Percentiles rank a stretch among this genome's conserved stretches.
These are phyloP conservation scores for Gavialis gangeticus DNA, from an alignment of 2,113 vertebrate genomes.

Conservation along the genomic window DNA sequence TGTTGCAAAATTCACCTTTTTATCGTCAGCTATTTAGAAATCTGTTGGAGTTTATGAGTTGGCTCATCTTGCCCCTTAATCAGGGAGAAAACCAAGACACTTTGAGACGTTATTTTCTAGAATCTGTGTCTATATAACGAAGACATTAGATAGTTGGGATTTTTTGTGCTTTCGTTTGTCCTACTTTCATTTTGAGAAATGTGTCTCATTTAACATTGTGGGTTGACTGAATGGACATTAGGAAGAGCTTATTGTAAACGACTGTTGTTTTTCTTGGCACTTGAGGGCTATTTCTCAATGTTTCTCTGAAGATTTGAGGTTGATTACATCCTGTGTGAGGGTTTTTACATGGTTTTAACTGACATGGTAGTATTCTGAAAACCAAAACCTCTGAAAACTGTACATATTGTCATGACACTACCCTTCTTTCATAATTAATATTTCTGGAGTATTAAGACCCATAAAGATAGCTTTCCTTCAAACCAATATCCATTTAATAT, in stretches of 20 bases:
- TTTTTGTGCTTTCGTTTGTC: background rate
- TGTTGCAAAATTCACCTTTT: constrained; percentile 27
- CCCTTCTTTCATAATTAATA: background rate
- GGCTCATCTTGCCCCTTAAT: background rate
- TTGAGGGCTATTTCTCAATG: constrained; percentile 68
- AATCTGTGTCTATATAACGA: background rate
- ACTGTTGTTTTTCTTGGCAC: constrained; percentile 77
- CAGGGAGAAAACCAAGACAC: background rate
- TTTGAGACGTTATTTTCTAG: background rate
- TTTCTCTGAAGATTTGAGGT: constrained; percentile 73
- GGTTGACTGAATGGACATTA: constrained; percentile 61
- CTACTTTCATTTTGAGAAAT: constrained; percentile 55
- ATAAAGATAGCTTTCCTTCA: background rate
- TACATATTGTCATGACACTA: background rate
- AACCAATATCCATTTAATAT: background rate
- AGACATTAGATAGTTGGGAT: background rate
- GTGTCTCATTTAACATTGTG: background rate
- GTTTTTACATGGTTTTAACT: constrained; percentile 68
- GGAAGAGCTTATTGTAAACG: constrained; percentile 70
- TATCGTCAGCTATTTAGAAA: background rate
- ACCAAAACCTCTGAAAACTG: constrained; percentile 32
- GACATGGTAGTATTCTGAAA: constrained; percentile 62
- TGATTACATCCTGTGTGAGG: constrained; percentile 80
- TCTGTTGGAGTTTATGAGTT: background rate
- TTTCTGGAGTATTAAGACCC: constrained; percentile 1